Evolutionary conservation across 2,113 vertebrate species (phyloP).

Genomic region (Nymphicus hollandicus): DNA sequence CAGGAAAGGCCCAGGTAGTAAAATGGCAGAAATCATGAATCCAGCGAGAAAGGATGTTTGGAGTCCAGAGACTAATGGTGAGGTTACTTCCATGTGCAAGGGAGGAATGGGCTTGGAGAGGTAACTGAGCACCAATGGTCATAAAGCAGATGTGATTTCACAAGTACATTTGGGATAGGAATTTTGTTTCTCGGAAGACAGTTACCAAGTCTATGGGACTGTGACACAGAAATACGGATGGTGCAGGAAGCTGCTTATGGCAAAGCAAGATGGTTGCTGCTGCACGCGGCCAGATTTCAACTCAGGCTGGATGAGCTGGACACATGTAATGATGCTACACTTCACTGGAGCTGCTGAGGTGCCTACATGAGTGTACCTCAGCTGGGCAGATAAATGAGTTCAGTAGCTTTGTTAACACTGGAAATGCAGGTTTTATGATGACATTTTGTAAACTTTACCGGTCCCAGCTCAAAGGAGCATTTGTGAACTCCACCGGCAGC

Average conservation of each 20-base stretch:
- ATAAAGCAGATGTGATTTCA: not conserved
- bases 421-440: not conserved
- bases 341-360: not conserved
- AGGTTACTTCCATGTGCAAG: not conserved
- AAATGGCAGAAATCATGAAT: not conserved
- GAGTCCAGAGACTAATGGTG: not conserved
- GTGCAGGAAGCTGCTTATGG: not conserved
- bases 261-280: not conserved
- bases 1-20: not conserved
- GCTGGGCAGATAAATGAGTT: not conserved
- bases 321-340: accelerated
- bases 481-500: not conserved
- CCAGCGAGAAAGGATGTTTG: not conserved
- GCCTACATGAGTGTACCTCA: not conserved
- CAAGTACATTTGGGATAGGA: not conserved
- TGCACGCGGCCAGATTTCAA: not conserved
- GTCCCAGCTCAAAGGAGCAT: not conserved
- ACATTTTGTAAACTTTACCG: not conserved
- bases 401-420: not conserved
- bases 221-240: accelerated
- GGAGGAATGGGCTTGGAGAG: not conserved
- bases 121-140: not conserved
- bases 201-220: not conserved
- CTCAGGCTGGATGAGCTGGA: not conserved
- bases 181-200: not conserved